Percentiles rank a stretch among this genome's conserved stretches.
Conservation (phyloP, 2,888 invertebrate species). For the Metopia argyrocephala region DNA sequence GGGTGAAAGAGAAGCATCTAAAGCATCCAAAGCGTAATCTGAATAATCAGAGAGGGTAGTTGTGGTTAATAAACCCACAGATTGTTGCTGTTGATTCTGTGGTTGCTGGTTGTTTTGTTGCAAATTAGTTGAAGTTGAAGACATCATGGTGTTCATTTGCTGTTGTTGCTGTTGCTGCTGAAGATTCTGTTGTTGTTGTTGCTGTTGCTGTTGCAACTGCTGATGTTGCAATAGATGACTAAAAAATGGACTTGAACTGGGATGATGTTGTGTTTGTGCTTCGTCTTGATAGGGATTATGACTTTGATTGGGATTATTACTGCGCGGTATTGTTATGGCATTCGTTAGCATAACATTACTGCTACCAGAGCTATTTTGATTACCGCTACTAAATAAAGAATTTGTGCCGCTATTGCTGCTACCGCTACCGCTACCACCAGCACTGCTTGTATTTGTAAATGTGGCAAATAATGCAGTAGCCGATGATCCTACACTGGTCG, state of each 20-base stretch:
- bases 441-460: constrained; percentile 48
- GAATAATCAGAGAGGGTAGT: constrained; percentile 75
- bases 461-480: constrained; percentile 65
- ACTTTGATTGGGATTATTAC: constrained; percentile 75
- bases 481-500: constrained; percentile 45
- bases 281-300: constrained; percentile 71
- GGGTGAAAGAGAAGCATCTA: constrained; percentile 77
- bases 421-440: constrained; percentile 31
- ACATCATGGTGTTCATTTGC: constrained; percentile 59
- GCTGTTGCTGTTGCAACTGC: constrained; percentile 81
- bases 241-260: constrained; percentile 65
- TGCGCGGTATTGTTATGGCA: constrained; percentile 77
- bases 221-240: constrained; percentile 77
- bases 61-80: constrained; percentile 58
- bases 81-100: constrained; percentile 65
- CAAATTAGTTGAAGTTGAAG: constrained; percentile 62
- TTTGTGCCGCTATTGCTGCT: constrained; percentile 21
- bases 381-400: constrained; percentile 35
- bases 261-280: constrained; percentile 73
- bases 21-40: constrained; percentile 76
- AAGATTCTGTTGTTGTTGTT: constrained; percentile 33
- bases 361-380: constrained; percentile 58
- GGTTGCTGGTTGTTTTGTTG: constrained; percentile 67
- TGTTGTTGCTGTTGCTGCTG: constrained; percentile 48
- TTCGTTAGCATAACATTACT: constrained; percentile 76